Base-by-base conservation (phyloP, 2,113 vertebrate genomes). In the Rhabdomys dilectus region DNA sequence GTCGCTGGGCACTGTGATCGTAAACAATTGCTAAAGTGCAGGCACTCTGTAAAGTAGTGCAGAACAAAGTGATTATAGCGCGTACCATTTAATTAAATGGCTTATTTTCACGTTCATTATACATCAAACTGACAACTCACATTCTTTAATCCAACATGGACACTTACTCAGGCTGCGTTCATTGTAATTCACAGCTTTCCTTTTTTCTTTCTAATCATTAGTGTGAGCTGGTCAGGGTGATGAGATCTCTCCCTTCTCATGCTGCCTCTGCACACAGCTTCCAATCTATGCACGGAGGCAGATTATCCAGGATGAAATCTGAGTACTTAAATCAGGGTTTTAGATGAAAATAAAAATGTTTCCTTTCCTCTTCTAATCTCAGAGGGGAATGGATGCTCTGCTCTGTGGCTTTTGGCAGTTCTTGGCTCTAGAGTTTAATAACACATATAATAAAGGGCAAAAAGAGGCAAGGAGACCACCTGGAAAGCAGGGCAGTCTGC, bases 181-280 rank as follows among this genome's bases (percentile, higher is more conserved):
- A 98, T 99, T 99, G 98, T 99, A 99, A 99, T 99, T 99, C 99
- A 98, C 99, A 99, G 99, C 99, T 99, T 99, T 97, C 92, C 98
- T 97, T 97, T 98, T 98, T 98, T 97, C 98, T 98, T 98, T 98
- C 97, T 98, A 97, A 98, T 99, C 99, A 99, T 99, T 99, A 98
- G 98, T 99, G 98, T 98, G 98, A 98, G 98, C 98, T 98, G 98
- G 98, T 98, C 98, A 98, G 98, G 98, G 98, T 99, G 97, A 98
- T 97, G 76, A 96, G 98, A 98, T 97, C 98, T 98, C 98, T 98
- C 98, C 97, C 98, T 98, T 98, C 98, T 98, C 98, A 98, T 98
- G 98, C 95, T 88, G 48, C 36, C 98, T 97, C 97, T 98, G 98
- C 97, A 96, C 98, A 97, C 91, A 96, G 97, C 98, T 98, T 98